These are phyloP conservation scores for Plecturocebus donacophilus DNA, from an alignment of 2,113 vertebrate genomes.

Conservation along the genomic window DNA sequence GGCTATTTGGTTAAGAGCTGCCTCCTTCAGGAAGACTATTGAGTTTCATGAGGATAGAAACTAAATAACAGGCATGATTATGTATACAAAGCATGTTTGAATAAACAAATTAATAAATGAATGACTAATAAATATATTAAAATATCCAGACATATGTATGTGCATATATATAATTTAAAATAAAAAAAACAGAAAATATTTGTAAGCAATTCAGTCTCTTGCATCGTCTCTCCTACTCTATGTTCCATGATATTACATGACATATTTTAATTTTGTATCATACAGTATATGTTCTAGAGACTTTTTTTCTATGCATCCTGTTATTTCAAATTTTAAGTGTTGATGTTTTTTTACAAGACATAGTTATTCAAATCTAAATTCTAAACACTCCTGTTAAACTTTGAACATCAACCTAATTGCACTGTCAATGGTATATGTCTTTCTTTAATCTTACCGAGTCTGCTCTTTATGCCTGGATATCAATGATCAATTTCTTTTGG, in stretches of 20 bases:
- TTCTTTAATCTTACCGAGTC: background rate
- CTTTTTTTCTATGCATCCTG: background rate
- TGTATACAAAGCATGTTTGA: background rate
- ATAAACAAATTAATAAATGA: background rate
- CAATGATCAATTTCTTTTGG: background rate
- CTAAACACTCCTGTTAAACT: background rate
- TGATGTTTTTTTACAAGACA: background rate
- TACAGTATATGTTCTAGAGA: background rate
- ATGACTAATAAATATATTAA: background rate
- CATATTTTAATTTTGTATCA: background rate
- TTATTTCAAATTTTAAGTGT: background rate
- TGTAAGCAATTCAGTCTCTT: background rate
- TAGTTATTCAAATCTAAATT: background rate
- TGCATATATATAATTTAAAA: background rate
- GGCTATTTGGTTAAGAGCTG: background rate
- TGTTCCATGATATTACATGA: background rate
- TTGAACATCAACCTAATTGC: background rate
- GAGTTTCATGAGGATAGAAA: background rate
- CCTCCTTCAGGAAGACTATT: background rate
- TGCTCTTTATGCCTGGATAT: background rate
- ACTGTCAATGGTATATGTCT: fast-evolving
- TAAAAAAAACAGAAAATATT: background rate
- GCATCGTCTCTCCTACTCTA: background rate
- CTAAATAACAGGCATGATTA: background rate
- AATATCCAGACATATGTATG: background rate